Percentiles rank a stretch among this genome's conserved stretches.
Conservation (phyloP, 2,113 vertebrate genomes). For the Mormyrus iriodes region DNA sequence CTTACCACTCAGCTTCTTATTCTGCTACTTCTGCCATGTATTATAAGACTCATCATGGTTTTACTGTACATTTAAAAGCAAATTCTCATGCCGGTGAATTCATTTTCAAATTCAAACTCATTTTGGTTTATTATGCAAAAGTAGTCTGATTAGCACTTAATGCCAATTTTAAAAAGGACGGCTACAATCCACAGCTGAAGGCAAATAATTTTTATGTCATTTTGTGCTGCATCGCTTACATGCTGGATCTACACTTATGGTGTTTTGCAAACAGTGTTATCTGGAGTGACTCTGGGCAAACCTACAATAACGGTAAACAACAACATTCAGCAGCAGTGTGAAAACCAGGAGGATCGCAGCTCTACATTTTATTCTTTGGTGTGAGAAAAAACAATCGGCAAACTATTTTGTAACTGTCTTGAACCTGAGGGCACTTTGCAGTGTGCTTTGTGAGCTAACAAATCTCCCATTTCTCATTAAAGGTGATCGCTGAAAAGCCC, state of each 20-base stretch:
- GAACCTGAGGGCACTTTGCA: neutral
- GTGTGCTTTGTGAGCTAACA: neutral
- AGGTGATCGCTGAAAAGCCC: neutral
- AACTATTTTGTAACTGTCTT: conserved; percentile 2
- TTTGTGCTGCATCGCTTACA: neutral
- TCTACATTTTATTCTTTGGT: neutral
- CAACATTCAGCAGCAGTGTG: neutral
- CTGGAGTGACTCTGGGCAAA: neutral
- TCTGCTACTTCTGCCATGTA: neutral
- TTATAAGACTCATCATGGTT: neutral
- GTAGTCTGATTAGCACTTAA: neutral
- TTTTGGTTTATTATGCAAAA: neutral
- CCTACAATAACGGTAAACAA: neutral
- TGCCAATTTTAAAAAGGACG: neutral
- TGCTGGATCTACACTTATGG: neutral
- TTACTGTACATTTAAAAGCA: neutral
- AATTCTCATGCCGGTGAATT: neutral
- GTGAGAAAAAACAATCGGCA: neutral
- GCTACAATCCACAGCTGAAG: neutral
- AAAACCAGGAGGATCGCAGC: neutral
- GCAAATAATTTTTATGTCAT: neutral
- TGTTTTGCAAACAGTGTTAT: neutral
- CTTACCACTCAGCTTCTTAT: neutral
- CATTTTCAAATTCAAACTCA: neutral
- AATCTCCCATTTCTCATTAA: neutral